A percentile compares a stretch with the other conserved stretches of the same genome.
Evolutionary conservation across 2,113 vertebrate species (phyloP).

Genomic region (Oreochromis niloticus): DNA sequence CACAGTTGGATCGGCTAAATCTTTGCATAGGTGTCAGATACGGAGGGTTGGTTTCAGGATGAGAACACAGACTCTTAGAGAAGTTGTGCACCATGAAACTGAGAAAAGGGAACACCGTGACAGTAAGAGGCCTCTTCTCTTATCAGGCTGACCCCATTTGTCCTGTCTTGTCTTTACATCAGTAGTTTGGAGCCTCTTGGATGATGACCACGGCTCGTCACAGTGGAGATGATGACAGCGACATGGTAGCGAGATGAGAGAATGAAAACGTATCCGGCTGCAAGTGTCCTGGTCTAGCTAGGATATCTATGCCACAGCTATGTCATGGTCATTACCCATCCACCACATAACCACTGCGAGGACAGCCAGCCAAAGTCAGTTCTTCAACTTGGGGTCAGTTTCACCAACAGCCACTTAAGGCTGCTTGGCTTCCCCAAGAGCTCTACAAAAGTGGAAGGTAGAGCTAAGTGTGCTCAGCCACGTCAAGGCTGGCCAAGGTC

Average conservation of each 20-base stretch:
- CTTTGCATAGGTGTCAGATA: constrained; percentile 35
- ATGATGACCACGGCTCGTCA: neutral
- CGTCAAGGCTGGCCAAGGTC: constrained; percentile 47
- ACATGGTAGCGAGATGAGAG: constrained; percentile 13
- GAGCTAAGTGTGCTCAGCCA: constrained; percentile 31
- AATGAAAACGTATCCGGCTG: neutral
- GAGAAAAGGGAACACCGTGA: neutral
- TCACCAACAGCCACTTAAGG: constrained; percentile 52
- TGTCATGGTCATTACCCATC: constrained; percentile 27
- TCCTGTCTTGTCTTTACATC: constrained; percentile 1
- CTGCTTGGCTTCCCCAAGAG: constrained; percentile 36
- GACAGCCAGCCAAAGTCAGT: constrained; percentile 31
- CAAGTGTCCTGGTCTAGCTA: neutral
- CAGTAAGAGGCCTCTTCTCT: neutral
- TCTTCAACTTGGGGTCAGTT: constrained; percentile 38
- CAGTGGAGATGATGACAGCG: neutral
- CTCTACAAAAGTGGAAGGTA: constrained; percentile 30
- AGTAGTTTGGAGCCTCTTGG: neutral
- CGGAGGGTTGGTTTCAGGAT: constrained; percentile 1
- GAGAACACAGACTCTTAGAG: constrained; percentile 1
- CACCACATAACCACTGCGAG: neutral
- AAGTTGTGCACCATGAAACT: neutral
- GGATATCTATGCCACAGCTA: constrained; percentile 14
- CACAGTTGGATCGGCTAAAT: constrained; percentile 18
- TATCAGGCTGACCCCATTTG: constrained; percentile 26